These are phyloP conservation scores for Sebastes umbrosus DNA, from an alignment of 2,797 vertebrate genomes.

Conservation along the genomic window DNA sequence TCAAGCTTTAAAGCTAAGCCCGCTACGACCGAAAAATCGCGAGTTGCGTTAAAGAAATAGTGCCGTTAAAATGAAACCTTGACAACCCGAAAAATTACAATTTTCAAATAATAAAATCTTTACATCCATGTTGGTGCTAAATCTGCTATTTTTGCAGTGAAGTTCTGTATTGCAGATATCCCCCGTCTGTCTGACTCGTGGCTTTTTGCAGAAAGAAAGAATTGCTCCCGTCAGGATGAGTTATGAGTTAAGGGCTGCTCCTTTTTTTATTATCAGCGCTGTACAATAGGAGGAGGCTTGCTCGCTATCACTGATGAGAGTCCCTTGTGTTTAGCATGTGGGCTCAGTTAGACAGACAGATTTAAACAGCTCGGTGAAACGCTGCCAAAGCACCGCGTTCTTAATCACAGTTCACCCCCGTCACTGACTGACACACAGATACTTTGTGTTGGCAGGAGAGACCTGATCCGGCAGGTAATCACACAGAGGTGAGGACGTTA, in stretches of 20 bases:
- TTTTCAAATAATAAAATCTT: background rate
- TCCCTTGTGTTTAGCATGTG: background rate
- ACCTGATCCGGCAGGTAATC: constrained; percentile 4
- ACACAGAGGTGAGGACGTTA: background rate
- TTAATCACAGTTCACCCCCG: background rate
- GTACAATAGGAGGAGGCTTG: background rate
- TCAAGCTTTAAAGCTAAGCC: too few relatives aligned
- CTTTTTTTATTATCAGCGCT: background rate
- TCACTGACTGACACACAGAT: background rate
- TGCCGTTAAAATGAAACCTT: background rate
- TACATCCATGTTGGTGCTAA: background rate
- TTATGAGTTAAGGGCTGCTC: background rate
- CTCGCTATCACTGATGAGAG: background rate
- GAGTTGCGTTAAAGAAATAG: background rate
- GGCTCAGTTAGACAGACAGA: background rate
- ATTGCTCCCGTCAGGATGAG: constrained; percentile 13
- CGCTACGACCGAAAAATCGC: background rate
- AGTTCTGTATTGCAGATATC: background rate
- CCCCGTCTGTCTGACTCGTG: background rate
- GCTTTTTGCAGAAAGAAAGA: background rate
- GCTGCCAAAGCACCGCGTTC: constrained; percentile 4
- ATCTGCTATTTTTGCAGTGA: background rate
- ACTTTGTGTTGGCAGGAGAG: background rate
- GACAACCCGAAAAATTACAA: background rate
- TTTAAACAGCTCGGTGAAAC: constrained; percentile 10